Evolutionary conservation across 2,797 vertebrate genomes (phyloP).

Genomic region (Lacerta bilineata): DNA sequence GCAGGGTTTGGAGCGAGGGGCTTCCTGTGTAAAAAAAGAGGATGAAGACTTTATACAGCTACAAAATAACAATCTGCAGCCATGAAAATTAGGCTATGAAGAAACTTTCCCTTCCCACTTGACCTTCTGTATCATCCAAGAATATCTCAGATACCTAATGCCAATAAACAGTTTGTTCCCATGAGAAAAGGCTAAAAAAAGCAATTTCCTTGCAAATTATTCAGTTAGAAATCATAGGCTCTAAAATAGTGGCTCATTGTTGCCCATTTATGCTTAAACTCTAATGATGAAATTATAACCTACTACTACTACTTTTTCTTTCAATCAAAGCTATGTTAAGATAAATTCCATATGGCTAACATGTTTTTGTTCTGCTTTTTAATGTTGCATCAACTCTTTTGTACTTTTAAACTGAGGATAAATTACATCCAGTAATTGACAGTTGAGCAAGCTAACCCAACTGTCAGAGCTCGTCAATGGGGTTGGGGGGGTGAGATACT

Average conservation of each 20-base stretch:
- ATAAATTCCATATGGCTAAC: background rate
- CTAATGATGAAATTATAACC: background rate
- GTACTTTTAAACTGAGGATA: too few species aligned
- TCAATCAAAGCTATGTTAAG: background rate
- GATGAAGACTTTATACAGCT: background rate
- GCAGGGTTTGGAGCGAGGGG: background rate
- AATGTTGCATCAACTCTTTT: too few species aligned
- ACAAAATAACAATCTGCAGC: too few species aligned
- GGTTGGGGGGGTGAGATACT: too few species aligned
- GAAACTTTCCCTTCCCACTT: too few species aligned
- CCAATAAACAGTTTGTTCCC: background rate
- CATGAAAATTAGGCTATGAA: too few species aligned
- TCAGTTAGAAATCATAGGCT: background rate
- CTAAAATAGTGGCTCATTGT: background rate
- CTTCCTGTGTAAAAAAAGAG: background rate
- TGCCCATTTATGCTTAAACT: background rate
- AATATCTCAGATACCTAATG: background rate
- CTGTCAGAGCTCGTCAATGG: too few species aligned
- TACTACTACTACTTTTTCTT: background rate
- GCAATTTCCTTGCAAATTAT: background rate
- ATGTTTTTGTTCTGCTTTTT: background rate
- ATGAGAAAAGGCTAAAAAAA: background rate
- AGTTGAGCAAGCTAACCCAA: too few species aligned
- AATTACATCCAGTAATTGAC: too few species aligned
- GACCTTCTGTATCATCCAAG: background rate